Conservation (phyloP, 2,888 invertebrate species). For the Metalampra italica region DNA sequence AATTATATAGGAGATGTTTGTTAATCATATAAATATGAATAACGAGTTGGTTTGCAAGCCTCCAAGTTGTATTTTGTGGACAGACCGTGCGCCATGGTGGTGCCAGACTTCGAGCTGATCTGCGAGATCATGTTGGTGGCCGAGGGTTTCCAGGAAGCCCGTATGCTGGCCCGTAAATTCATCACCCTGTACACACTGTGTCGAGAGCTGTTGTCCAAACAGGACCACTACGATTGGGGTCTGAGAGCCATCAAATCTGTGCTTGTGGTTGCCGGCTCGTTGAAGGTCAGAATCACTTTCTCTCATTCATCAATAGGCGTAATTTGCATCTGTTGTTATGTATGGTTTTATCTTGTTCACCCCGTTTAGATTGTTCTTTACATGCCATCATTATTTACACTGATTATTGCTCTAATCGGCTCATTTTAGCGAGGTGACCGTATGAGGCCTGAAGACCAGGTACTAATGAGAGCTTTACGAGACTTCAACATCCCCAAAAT, state of each 20-base stretch:
- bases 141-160: slow-evolving; percentile 96
- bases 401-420: neutral
- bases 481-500: slow-evolving; percentile 98
- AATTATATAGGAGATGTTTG: neutral
- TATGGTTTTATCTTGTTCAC: no score
- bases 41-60: neutral
- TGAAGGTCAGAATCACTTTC: slow-evolving; percentile 79
- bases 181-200: slow-evolving; percentile 95
- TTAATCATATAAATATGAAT: neutral
- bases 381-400: no score
- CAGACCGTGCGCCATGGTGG: slow-evolving; percentile 98
- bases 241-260: slow-evolving; percentile 97
- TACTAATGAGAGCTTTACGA: slow-evolving; percentile 93
- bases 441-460: slow-evolving; percentile 92
- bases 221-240: slow-evolving; percentile 99
- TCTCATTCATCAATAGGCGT: neutral
- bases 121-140: slow-evolving; percentile 98
- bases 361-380: no score
- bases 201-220: slow-evolving; percentile 92
- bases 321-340: no score
- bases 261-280: slow-evolving; percentile 93
- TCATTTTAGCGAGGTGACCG: slow-evolving; percentile 82
- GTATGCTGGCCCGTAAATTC: slow-evolving; percentile 93
- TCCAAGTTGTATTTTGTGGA: neutral
- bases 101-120: slow-evolving; percentile 96